Percentiles rank a stretch among this genome's conserved stretches.
Evolutionary conservation across 2,113 vertebrate genomes (phyloP).

Genomic region (Cricetomys ansorgei): DNA sequence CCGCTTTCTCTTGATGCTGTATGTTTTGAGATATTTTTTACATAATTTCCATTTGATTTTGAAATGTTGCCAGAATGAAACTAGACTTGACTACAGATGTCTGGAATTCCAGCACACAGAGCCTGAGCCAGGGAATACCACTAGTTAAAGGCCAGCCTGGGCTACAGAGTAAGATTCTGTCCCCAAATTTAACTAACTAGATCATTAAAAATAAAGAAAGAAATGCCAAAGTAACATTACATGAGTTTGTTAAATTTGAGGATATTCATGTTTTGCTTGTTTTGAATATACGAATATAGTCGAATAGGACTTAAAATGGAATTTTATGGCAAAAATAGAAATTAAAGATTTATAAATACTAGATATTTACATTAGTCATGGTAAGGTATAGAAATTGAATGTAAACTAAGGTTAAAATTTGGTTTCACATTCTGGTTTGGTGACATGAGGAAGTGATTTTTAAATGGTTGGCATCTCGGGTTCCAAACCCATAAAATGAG

Average conservation of each 20-base stretch:
- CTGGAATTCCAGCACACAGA: background rate
- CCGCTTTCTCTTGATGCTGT: background rate
- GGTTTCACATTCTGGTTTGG: background rate
- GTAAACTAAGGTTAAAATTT: background rate
- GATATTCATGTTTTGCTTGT: background rate
- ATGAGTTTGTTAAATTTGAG: background rate
- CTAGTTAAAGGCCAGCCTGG: background rate
- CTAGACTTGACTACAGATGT: background rate
- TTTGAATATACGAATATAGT: background rate
- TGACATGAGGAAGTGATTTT: background rate
- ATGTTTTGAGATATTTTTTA: background rate
- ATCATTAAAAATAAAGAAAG: background rate
- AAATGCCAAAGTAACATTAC: background rate
- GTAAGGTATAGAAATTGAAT: background rate
- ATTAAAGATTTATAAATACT: background rate
- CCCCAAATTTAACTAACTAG: background rate
- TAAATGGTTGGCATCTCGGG: background rate
- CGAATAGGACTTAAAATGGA: background rate
- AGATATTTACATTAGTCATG: background rate
- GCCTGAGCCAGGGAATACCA: background rate
- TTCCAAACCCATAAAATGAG: background rate
- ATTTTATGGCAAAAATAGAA: background rate
- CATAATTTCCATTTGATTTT: background rate
- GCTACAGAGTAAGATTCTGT: background rate
- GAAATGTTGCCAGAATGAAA: background rate